These are phyloP conservation scores for Drosophila nr. fundita DNA, from an alignment of 2,888 invertebrate genomes.

Conservation along the genomic window DNA sequence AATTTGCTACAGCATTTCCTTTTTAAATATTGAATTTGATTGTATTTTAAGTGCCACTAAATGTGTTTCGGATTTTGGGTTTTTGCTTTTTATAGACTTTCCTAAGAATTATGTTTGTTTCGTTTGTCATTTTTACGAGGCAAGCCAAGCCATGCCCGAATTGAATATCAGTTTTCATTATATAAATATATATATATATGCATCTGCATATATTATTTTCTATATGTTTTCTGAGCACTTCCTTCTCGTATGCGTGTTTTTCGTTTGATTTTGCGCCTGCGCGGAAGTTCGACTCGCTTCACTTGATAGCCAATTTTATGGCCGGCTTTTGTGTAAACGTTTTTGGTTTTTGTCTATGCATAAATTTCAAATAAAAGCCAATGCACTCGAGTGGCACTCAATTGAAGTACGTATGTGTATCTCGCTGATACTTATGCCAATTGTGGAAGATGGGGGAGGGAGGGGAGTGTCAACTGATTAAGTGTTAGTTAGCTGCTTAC, in stretches of 20 bases:
- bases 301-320: slow-evolving; percentile 16
- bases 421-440: slow-evolving; percentile 37
- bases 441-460: not conserved
- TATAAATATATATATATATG: slow-evolving; percentile 1
- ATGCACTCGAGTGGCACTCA: slow-evolving; percentile 46
- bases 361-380: slow-evolving; percentile 36
- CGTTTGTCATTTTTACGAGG: slow-evolving; percentile 19
- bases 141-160: not conserved
- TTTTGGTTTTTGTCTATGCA: slow-evolving; percentile 13
- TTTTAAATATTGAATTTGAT: slow-evolving; percentile 20
- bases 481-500: slow-evolving; percentile 48
- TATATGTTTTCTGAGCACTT: slow-evolving; percentile 33
- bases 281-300: slow-evolving; percentile 55
- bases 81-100: slow-evolving; percentile 12
- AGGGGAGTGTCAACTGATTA: not conserved
- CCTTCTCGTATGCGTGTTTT: slow-evolving; percentile 34
- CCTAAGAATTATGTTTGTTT: slow-evolving; percentile 6
- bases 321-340: slow-evolving; percentile 23
- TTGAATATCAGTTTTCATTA: slow-evolving; percentile 8
- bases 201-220: not conserved
- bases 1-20: slow-evolving; percentile 29
- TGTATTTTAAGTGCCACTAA: slow-evolving; percentile 35
- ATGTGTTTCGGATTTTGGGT: slow-evolving; percentile 20
- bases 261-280: slow-evolving; percentile 52
- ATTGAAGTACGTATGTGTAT: slow-evolving; percentile 17